These are phyloP conservation scores for Cyprinella venusta DNA, from an alignment of 2,797 vertebrate species.

Conservation along the genomic window DNA sequence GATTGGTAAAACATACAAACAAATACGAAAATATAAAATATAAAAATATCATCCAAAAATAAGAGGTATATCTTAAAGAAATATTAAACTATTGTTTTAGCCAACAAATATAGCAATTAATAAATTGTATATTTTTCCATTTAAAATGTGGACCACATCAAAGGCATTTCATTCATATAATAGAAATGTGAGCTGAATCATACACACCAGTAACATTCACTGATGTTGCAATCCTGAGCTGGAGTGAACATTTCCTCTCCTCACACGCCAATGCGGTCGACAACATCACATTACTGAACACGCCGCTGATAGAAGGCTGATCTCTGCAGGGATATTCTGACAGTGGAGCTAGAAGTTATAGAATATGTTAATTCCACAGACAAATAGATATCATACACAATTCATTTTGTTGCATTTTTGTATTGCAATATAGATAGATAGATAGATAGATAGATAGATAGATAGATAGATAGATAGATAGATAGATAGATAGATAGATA, in stretches of 20 bases:
- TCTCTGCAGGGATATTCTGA: conserved; percentile 42
- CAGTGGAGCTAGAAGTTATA: conserved; percentile 24
- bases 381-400: background rate
- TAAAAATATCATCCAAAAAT: background rate
- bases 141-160: background rate
- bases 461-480: background rate
- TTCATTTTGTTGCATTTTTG: too few species aligned
- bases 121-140: background rate
- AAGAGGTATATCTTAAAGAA: background rate
- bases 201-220: conserved; percentile 50
- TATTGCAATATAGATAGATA: background rate
- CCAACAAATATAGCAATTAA: background rate
- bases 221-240: conserved; percentile 41
- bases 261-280: conserved; percentile 56
- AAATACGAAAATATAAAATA: background rate
- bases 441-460: background rate
- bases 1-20: background rate
- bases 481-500: background rate
- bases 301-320: conserved; percentile 6
- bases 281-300: conserved; percentile 40
- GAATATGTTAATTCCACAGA: background rate
- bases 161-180: background rate
- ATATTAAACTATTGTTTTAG: background rate
- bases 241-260: conserved; percentile 46
- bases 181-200: background rate